These are phyloP conservation scores for Coenonympha arcania DNA, from an alignment of 2,888 invertebrate genomes.

Conservation along the genomic window DNA sequence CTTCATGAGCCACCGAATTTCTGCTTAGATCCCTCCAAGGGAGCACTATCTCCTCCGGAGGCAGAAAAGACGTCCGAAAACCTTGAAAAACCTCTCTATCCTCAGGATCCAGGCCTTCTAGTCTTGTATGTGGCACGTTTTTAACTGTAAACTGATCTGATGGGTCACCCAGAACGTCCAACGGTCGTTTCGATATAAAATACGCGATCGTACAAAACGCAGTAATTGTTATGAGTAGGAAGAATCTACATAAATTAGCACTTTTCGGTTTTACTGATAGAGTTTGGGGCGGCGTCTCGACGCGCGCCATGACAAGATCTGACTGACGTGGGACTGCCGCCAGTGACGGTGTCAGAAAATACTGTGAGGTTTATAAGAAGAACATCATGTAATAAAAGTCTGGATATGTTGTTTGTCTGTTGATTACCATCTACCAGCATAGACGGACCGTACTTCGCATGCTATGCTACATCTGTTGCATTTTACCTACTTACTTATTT, in stretches of 20 bases:
- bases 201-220: constrained; percentile 39
- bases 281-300: constrained; percentile 48
- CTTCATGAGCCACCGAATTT: constrained; percentile 39
- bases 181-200: constrained; percentile 41
- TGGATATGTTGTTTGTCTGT: neutral
- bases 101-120: constrained; percentile 65
- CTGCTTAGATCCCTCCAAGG: constrained; percentile 39
- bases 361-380: constrained; percentile 48
- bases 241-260: constrained; percentile 47
- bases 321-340: constrained; percentile 62
- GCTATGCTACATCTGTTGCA: too few relatives aligned
- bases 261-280: constrained; percentile 48
- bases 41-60: constrained; percentile 67
- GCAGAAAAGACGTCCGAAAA: constrained; percentile 77
- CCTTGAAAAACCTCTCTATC: constrained; percentile 76
- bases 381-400: constrained; percentile 38
- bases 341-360: constrained; percentile 47
- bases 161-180: constrained; percentile 48
- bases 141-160: constrained; percentile 54
- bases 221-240: constrained; percentile 38
- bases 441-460: too few relatives aligned
- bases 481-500: too few relatives aligned
- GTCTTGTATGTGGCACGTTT: constrained; percentile 55
- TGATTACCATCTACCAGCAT: too few relatives aligned
- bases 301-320: constrained; percentile 62